These are phyloP conservation scores for Nephrotoma appendiculata DNA, from an alignment of 2,888 invertebrate species.

Conservation along the genomic window DNA sequence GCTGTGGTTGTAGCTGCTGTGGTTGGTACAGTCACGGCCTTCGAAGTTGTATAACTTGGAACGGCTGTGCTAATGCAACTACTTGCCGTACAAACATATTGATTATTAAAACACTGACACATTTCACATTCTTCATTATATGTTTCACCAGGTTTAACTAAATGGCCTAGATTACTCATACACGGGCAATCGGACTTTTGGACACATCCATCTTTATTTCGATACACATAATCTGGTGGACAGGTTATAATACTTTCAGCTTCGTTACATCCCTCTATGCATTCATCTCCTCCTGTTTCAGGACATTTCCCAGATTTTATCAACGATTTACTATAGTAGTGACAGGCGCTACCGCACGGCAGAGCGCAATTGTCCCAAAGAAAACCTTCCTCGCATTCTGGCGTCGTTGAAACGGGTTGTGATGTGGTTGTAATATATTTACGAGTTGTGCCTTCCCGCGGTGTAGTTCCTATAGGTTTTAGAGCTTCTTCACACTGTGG, in stretches of 20 bases:
- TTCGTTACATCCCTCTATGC: constrained; percentile 27
- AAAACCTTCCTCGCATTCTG: background rate
- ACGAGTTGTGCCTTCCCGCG: background rate
- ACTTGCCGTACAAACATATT: constrained; percentile 41
- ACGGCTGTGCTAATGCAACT: constrained; percentile 6
- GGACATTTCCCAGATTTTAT: background rate
- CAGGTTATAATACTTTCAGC: constrained; percentile 35
- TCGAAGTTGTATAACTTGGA: background rate
- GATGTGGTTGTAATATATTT: background rate
- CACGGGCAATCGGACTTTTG: constrained; percentile 61
- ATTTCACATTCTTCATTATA: constrained; percentile 47
- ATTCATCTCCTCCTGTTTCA: constrained; percentile 15
- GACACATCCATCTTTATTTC: constrained; percentile 60
- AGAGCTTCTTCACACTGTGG: constrained; percentile 37
- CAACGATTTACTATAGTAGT: constrained; percentile 36
- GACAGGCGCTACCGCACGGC: constrained; percentile 55
- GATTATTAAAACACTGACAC: constrained; percentile 71
- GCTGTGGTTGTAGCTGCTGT: background rate
- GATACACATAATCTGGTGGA: constrained; percentile 45
- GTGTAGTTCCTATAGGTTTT: background rate
- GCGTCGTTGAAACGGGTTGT: background rate
- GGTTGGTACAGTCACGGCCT: background rate
- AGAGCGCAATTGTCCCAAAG: constrained; percentile 51
- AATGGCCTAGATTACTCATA: constrained; percentile 43
- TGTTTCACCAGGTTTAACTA: constrained; percentile 57